Evolutionary conservation across 2,113 vertebrate species (phyloP).

Genomic region (Pachyramphus minor): DNA sequence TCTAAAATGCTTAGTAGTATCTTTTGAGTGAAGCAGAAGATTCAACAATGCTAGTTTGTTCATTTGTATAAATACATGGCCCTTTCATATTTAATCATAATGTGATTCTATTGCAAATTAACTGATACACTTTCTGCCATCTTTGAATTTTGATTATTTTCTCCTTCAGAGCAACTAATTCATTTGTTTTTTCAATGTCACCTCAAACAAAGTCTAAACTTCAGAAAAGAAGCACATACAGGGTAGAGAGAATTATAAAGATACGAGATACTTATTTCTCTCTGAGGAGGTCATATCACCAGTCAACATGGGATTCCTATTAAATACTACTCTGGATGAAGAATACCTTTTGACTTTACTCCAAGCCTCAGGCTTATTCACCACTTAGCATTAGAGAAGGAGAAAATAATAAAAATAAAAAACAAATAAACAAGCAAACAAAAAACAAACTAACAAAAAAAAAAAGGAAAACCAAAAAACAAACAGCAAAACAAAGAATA

Average conservation of each 20-base stretch:
- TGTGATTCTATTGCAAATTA: not conserved
- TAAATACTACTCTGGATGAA: not conserved
- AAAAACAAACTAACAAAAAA: too few relatives aligned
- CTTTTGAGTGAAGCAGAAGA: not conserved
- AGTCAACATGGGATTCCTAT: not conserved
- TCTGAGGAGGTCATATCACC: not conserved
- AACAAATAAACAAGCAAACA: too few relatives aligned
- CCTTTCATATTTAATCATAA: not conserved
- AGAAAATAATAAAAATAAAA: not conserved
- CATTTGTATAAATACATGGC: not conserved
- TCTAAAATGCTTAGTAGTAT: not conserved
- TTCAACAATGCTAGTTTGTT: not conserved
- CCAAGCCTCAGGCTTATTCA: conserved; percentile 4
- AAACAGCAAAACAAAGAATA: not conserved
- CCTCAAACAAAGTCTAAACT: not conserved
- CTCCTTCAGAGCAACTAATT: not conserved
- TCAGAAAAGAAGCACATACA: not conserved
- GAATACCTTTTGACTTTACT: conserved; percentile 18
- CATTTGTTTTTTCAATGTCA: not conserved
- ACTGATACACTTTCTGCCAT: not conserved
- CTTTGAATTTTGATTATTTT: not conserved
- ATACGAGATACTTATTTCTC: not conserved
- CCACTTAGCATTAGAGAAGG: not conserved
- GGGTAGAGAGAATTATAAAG: not conserved
- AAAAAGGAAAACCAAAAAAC: too few relatives aligned